Evolutionary conservation across 2,113 vertebrate species (phyloP), one percentile per base, ranked within the genome.

Genomic region (Notarius quadriscutis): DNA sequence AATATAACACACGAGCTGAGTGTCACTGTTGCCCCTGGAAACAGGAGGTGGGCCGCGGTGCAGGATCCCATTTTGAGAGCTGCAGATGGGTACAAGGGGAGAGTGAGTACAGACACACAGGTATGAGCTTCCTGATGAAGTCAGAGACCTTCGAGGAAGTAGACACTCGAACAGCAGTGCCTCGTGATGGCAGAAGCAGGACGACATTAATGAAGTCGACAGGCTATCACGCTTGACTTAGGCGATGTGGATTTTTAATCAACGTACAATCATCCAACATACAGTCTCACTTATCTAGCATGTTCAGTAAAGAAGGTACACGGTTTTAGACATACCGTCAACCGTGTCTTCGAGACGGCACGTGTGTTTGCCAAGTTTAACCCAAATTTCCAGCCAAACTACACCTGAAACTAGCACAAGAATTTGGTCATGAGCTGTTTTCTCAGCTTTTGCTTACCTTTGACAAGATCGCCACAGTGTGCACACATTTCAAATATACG

Each of bases 1-100:
- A 74, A 57, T 71, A 30, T 71, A 67, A 80, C 84, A 63, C 74
- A 78, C 9, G 84, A 90, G 89, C 83, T 74, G 83, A 86, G 84
- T 84, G 86, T 81, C 79, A 67, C 80, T 25, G 87, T 90, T 90
- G 89, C 87, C 89, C 89, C 87, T 90, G 87, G 89, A 90, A 90
- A 90, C 89, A 75, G 85, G 86, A 88, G 72, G 84, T 53, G 89
- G 86, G 41, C 55, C 17, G 30, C 1, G 20, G 67, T 65, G 22
- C 81, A 72, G 50, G 50, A 67, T 50, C 88, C 22, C 84, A 79
- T 78, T 48, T 78, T 14, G 34, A 60, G 79, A 84, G 83, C 41
- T 75, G 80, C 71, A 75, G 53, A 75, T 74, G 41, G 58, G 25
- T 48, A 67, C 71, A 71, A 6, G 5, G 27, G n/a, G 4, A 51